Base-by-base conservation (phyloP, 2,797 vertebrate species). In the Dicrostonyx torquatus region DNA sequence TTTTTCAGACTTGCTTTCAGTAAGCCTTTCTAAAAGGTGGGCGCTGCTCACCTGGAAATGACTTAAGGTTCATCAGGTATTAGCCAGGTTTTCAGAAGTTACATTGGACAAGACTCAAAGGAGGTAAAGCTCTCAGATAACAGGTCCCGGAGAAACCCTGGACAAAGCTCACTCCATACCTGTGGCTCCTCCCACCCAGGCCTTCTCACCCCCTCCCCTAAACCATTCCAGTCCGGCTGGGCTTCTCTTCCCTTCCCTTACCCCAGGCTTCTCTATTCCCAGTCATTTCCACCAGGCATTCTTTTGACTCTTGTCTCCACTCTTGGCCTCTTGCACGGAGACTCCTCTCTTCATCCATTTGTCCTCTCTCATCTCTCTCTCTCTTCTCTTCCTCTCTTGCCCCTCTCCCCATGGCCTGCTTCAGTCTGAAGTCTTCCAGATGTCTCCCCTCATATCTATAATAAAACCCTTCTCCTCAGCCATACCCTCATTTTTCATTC, bases 51-150 rank as follows among this genome's bases (percentile, higher is more conserved):
- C n/a, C 87, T 34, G 66, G 43, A 43, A 18, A 22, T 40, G 66
- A 87, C 50, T 70, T 85, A 60, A 88, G 64, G 75, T 73, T 90
- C 50, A 17, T 89, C 40, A 40, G 68, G 45, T 73, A 62, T 64
- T 37, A 89, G 48, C 43, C 62, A 90, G 53, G 15, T 87, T 95
- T 78, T 62, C 29, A 60, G 80, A 90, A 93, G 31, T 79, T 82
- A 76, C 29, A 11, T 55, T 77, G 45, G 2, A 29, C 87, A 29
- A 87, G 90, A 48, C n/a, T 24, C 58, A 80, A 26, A 55, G 10
- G 26, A 66, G 58, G 45, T 68, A 53, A 26, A 58, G 68, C 18
- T 37, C 24, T 70, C 73, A 92, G n/a, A 26, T 66, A 43, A n/a
- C 43, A 84, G 29, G 60, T 8, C 9, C 31, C 12, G n/a, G 45